Base-by-base conservation (phyloP, 2,113 vertebrate species). In the Oryzias javanicus region DNA sequence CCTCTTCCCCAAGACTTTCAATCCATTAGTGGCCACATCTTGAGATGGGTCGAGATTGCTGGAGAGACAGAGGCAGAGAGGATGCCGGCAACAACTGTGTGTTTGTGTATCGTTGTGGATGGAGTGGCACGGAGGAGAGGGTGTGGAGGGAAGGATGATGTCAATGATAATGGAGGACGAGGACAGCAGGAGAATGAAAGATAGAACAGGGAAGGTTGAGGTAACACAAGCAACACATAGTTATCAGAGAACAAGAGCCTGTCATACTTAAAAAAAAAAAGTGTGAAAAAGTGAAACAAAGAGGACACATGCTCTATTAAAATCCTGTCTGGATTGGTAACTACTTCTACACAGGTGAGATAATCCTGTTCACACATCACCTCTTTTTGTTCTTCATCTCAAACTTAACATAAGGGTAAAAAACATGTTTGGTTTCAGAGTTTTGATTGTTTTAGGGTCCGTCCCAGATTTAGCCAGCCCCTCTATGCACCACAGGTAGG, bases 1-100 rank as follows among this genome's bases (percentile, higher is more conserved):
- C 78, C 80, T 89, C 87, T 86, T 82, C 80, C 64, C 66, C 77
- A 86, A 88, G 84, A 87, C 83, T 88, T 88, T 79, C 81, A 90
- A 87, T 89, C 83, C 81, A 90, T 92, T 89, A 90, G 83, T 72
- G 76, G 76, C 72, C 56, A 74, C 73, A 44, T 86, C 80, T 79
- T 79, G 81, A 79, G 80, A 88, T 83, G 74, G 70, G 72, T 81
- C 63, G 79, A 82, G 84, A 86, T 85, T 84, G 74, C 79, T 49
- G 58, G 57, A 60, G 70, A 81, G 76, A 46, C 55, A 76, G 68
- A 79, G 61, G 64, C 64, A 66, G 64, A 35, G 55, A 75, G 51
- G 55, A 75, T 76, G 70, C 60, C 80, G 55, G 45, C 62, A 67
- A 19, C 1, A 17, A 15, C 40, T 22, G n/a, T 16, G 25, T 45